A percentile compares a stretch with the other conserved stretches of the same genome.
Evolutionary conservation across 2,888 invertebrate genomes (phyloP).

Genomic region (Pseudolycoriella hygida): DNA sequence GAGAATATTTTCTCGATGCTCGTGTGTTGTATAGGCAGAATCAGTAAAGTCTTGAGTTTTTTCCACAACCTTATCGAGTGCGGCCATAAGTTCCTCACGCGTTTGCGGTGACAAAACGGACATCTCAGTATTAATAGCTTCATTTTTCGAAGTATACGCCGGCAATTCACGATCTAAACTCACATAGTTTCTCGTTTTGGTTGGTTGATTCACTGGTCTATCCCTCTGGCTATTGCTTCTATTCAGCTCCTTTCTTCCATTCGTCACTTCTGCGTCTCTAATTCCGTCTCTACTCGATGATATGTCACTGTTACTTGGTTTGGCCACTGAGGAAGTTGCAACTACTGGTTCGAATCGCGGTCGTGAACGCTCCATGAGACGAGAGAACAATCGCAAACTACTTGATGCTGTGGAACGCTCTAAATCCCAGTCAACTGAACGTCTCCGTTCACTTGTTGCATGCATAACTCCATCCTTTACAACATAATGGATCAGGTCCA

Average conservation of each 20-base stretch:
- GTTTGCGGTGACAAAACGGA: slow-evolving; percentile 23
- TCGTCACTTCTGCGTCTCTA: slow-evolving; percentile 3
- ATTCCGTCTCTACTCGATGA: slow-evolving; percentile 11
- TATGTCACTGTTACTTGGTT: slow-evolving; percentile 12
- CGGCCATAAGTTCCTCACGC: slow-evolving; percentile 66
- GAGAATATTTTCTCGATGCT: slow-evolving; percentile 89
- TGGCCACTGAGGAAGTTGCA: slow-evolving; percentile 3
- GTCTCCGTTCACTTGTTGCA: slow-evolving; percentile 32
- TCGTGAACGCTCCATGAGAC: slow-evolving; percentile 54
- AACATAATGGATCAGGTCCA: slow-evolving; percentile 94
- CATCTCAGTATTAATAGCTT: slow-evolving; percentile 15
- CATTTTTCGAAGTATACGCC: slow-evolving; percentile 7
- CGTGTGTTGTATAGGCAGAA: slow-evolving; percentile 95
- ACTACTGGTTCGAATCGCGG: slow-evolving; percentile 11
- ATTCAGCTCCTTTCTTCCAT: slow-evolving; percentile 13
- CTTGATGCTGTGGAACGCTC: slow-evolving; percentile 53
- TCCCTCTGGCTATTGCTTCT: slow-evolving; percentile 17
- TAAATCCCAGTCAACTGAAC: slow-evolving; percentile 42
- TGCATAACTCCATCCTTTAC: slow-evolving; percentile 83
- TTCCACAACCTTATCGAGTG: slow-evolving; percentile 82
- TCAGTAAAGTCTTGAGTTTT: slow-evolving; percentile 97
- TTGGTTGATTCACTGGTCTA: slow-evolving; percentile 11
- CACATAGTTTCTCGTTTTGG: slow-evolving; percentile 11
- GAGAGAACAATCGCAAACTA: slow-evolving; percentile 61
- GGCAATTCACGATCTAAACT: slow-evolving; percentile 14